phyloP scores from a whole-genome alignment of 30 jellyfish, hydroid and myxozoan species.

The Sanderia malayensis region DNA sequence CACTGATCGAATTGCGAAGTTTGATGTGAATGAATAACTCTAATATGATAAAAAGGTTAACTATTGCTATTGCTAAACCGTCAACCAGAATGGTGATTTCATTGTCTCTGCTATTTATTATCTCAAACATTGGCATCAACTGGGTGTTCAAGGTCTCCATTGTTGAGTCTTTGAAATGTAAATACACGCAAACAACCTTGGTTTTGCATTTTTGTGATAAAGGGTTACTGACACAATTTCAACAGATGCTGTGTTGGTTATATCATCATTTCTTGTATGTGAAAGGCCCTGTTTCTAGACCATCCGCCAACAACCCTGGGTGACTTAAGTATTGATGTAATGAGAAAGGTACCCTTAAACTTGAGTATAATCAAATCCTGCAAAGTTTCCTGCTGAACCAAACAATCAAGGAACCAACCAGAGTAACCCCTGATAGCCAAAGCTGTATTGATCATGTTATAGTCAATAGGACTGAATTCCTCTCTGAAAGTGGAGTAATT shows the following conservation, averaged over 20 bases:
- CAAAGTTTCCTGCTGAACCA: conserved; percentile 26
- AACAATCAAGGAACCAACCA: conserved; percentile 39
- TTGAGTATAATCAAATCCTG: conserved; percentile 13
- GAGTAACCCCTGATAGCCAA: conserved; percentile 30
- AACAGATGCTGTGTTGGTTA: conserved; percentile 39
- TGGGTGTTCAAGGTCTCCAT: conserved; percentile 36
- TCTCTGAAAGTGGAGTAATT: conserved; percentile 39
- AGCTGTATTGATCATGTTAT: conserved; percentile 29
- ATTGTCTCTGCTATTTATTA: conserved; percentile 33
- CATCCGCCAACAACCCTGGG: no score
- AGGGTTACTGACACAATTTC: conserved; percentile 42
- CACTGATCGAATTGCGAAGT: no score
- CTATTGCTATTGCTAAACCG: no score
- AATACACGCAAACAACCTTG: conserved; percentile 43
- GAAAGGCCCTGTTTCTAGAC: conserved; percentile 50
- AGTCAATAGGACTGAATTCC: conserved; percentile 28
- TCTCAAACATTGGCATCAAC: conserved; percentile 33
- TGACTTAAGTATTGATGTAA: conserved; percentile 21
- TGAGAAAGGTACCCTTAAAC: conserved; percentile 32
- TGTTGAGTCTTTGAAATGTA: conserved; percentile 34
- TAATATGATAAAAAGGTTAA: no score
- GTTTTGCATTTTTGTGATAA: conserved; percentile 36
- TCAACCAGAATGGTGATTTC: conserved; percentile 37
- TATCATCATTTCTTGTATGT: conserved; percentile 38
- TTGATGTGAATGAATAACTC: no score